phyloP scores from a whole-genome alignment of 2,888 invertebrate genomes.

The Limenitis camilla region DNA sequence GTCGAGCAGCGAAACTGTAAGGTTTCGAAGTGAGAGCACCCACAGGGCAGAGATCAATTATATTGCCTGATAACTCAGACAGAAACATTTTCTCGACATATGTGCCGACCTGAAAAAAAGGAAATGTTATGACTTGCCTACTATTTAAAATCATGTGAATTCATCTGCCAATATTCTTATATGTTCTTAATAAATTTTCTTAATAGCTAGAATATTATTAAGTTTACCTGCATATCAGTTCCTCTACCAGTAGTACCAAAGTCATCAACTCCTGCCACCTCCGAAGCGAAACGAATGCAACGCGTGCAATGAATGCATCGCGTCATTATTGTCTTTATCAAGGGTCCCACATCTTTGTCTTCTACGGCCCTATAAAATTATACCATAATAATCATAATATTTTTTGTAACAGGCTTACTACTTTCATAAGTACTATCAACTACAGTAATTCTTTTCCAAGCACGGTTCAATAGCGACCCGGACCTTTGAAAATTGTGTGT shows the following conservation, averaged over 20 bases:
- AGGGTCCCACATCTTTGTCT: conserved; percentile 98
- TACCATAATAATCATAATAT: neutral
- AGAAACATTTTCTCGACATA: conserved; percentile 98
- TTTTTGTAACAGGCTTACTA: too few relatives aligned
- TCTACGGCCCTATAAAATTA: conserved; percentile 87
- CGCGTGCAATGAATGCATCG: conserved; percentile 99
- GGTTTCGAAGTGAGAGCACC: conserved; percentile 99
- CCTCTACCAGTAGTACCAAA: conserved; percentile 95
- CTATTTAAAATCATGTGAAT: too few relatives aligned
- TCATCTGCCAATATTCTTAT: too few relatives aligned
- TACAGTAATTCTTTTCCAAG: too few relatives aligned
- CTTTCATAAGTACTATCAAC: too few relatives aligned
- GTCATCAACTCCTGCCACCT: conserved; percentile 99
- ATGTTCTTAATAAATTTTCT: too few relatives aligned
- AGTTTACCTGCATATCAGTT: conserved; percentile 90
- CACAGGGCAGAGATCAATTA: conserved; percentile 98
- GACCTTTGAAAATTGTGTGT: too few relatives aligned
- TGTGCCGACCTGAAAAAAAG: conserved; percentile 85
- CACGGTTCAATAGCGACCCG: too few relatives aligned
- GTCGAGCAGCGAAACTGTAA: conserved; percentile 95
- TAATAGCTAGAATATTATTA: neutral
- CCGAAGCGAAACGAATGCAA: conserved; percentile 98
- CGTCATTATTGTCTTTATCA: conserved; percentile 99
- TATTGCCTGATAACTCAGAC: conserved; percentile 97
- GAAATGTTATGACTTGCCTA: neutral